phyloP scores from a whole-genome alignment of 2,888 invertebrate genomes.

The Scelioninae gen. 1 region DNA sequence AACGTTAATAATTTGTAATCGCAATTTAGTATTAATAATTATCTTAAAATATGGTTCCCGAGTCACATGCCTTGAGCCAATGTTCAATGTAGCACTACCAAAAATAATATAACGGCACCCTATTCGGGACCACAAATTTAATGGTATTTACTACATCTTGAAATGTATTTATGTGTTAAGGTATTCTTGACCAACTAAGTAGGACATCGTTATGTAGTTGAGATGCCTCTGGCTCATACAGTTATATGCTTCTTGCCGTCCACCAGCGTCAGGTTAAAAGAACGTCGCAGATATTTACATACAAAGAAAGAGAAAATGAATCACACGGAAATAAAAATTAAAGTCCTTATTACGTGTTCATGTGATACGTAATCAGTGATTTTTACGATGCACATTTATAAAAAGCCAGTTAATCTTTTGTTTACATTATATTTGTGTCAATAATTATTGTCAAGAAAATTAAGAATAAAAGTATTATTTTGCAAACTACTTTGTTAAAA shows the following conservation, averaged over 20 bases:
- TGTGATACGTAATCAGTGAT: constrained; percentile 10
- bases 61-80: constrained; percentile 45
- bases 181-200: constrained; percentile 67
- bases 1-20: constrained; percentile 36
- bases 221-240: constrained; percentile 62
- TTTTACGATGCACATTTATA: constrained; percentile 6
- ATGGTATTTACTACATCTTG: constrained; percentile 66
- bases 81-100: constrained; percentile 60
- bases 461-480: too few species aligned
- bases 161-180: constrained; percentile 62
- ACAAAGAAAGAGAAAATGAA: constrained; percentile 55
- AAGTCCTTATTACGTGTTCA: constrained; percentile 12
- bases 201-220: constrained; percentile 68
- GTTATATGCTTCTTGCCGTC: constrained; percentile 58
- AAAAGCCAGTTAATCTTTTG: not conserved
- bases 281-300: constrained; percentile 61
- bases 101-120: constrained; percentile 71
- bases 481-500: too few species aligned
- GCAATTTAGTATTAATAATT: constrained; percentile 27
- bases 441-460: too few species aligned
- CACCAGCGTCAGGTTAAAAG: constrained; percentile 35
- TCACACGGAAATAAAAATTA: constrained; percentile 47
- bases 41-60: constrained; percentile 53
- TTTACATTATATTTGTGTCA: not conserved
- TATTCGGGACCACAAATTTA: constrained; percentile 58